phyloP scores from a whole-genome alignment of 2,113 vertebrate genomes.

The Varanus komodoensis region DNA sequence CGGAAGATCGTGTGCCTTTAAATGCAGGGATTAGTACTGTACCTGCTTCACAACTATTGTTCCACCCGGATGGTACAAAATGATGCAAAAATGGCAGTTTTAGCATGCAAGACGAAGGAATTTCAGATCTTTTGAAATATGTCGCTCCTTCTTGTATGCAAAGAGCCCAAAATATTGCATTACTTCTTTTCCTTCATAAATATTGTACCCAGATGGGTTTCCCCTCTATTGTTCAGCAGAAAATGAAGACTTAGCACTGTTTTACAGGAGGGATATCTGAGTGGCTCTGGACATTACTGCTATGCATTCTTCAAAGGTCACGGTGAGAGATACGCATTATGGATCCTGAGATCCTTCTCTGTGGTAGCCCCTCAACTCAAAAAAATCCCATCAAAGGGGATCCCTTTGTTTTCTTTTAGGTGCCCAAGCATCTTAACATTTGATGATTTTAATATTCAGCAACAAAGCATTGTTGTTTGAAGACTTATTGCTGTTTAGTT shows the following conservation, averaged over 20 bases:
- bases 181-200: slow-evolving; percentile 16
- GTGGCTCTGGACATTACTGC: background rate
- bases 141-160: background rate
- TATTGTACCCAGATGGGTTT: background rate
- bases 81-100: slow-evolving; percentile 23
- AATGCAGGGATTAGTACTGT: background rate
- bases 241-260: background rate
- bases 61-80: slow-evolving; percentile 43
- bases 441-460: no score
- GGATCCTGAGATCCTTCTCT: background rate
- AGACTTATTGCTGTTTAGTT: no score
- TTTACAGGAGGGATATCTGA: background rate
- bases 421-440: no score
- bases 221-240: background rate
- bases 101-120: slow-evolving; percentile 18
- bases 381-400: background rate
- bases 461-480: no score
- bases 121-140: slow-evolving; percentile 9
- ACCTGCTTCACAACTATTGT: slow-evolving; percentile 13
- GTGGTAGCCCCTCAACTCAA: background rate
- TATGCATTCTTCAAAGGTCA: background rate
- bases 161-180: background rate
- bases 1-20: slow-evolving; percentile 5
- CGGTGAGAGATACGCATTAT: background rate
- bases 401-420: no score